Conservation (phyloP, 2,797 vertebrate genomes). For the Falco concolor region DNA sequence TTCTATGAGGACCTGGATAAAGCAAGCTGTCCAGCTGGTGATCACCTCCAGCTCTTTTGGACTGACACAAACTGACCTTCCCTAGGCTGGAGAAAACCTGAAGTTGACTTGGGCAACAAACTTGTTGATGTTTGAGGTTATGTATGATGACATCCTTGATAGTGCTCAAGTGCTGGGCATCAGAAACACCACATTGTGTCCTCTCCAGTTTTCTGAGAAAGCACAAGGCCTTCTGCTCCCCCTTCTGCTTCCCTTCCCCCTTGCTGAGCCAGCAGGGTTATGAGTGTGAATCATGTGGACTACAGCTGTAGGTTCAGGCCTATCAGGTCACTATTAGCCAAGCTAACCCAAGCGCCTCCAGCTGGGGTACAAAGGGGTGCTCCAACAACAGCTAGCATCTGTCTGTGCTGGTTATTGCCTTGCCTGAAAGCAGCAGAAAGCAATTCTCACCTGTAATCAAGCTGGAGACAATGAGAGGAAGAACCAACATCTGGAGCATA, state of each 20-base stretch:
- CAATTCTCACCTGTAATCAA: constrained; percentile 86
- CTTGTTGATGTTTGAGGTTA: background rate
- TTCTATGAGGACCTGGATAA: background rate
- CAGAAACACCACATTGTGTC: background rate
- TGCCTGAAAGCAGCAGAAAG: background rate
- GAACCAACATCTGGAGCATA: constrained; percentile 95
- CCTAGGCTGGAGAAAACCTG: background rate
- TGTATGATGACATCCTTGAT: background rate
- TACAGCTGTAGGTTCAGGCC: background rate
- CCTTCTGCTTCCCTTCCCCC: background rate
- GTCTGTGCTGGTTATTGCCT: background rate
- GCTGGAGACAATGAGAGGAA: constrained; percentile 94
- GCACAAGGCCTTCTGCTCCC: background rate
- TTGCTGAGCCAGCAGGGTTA: background rate
- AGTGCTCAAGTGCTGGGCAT: background rate
- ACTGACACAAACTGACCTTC: background rate
- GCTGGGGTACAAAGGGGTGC: background rate
- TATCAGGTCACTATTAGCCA: background rate
- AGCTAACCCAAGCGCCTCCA: background rate
- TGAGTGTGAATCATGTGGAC: background rate
- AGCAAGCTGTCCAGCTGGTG: background rate
- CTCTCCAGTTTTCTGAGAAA: background rate
- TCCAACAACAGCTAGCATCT: background rate
- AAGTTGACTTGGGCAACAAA: background rate
- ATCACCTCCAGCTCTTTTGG: background rate